These are phyloP conservation scores for Drosophila tani DNA, from an alignment of 1,140 invertebrate species.

Conservation along the genomic window DNA sequence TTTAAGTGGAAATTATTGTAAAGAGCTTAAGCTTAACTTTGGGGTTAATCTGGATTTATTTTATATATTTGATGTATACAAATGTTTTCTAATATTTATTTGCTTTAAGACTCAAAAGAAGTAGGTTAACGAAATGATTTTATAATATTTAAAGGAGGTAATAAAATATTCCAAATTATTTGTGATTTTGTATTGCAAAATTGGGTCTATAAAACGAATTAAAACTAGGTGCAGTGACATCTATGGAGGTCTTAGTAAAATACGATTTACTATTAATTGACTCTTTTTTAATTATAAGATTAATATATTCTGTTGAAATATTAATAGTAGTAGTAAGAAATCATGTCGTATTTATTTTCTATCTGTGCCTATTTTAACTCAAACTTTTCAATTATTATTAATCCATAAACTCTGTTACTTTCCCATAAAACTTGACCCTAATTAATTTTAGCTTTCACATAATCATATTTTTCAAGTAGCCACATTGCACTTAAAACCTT, in stretches of 20 bases:
- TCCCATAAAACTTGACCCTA: conserved; percentile 1
- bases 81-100: too few species aligned
- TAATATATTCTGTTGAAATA: background rate
- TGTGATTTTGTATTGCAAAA: too few species aligned
- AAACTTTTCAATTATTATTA: background rate
- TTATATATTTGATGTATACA: background rate
- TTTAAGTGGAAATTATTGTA: background rate
- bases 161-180: background rate
- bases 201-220: too few species aligned
- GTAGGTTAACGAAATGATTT: too few species aligned
- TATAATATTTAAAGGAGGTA: background rate
- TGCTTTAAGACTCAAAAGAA: too few species aligned
- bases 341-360: too few species aligned
- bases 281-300: background rate
- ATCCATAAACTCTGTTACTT: background rate
- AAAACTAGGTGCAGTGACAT: too few species aligned
- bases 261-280: background rate
- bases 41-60: too few species aligned
- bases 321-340: background rate
- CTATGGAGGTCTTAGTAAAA: too few species aligned
- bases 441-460: background rate
- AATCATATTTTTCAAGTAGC: background rate
- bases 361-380: background rate
- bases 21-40: background rate
- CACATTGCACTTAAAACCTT: background rate